Evolutionary conservation across 1,140 invertebrate genomes (phyloP).

Genomic region (Holotrichia oblita): DNA sequence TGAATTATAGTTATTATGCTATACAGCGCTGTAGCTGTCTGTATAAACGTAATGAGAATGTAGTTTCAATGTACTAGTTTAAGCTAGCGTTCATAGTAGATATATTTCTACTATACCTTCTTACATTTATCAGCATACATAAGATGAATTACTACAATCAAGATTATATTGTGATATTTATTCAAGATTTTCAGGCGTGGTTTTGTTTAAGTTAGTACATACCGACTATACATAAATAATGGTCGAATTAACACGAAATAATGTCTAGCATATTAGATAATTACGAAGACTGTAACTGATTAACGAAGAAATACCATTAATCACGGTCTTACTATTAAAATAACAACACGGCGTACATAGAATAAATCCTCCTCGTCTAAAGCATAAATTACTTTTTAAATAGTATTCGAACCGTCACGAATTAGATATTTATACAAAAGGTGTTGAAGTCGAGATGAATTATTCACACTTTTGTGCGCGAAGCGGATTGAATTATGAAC

Average conservation of each 20-base stretch:
- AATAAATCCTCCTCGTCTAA: background rate
- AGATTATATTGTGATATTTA: too few species aligned
- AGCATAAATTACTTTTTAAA: constrained; percentile 34
- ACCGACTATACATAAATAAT: background rate
- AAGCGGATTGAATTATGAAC: constrained; percentile 34
- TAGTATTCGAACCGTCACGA: constrained; percentile 19
- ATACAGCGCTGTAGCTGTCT: too few species aligned
- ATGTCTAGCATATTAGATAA: background rate
- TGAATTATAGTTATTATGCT: too few species aligned
- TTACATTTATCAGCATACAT: too few species aligned
- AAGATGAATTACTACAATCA: too few species aligned
- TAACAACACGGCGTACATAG: constrained; percentile 2
- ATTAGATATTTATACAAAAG: constrained; percentile 36
- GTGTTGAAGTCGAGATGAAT: constrained; percentile 25
- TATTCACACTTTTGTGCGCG: constrained; percentile 23
- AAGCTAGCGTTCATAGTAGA: too few species aligned
- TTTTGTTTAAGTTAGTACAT: too few species aligned
- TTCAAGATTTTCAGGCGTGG: too few species aligned
- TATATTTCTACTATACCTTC: too few species aligned
- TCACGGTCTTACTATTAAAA: background rate
- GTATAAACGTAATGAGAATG: too few species aligned
- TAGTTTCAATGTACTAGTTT: too few species aligned
- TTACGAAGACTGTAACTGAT: constrained; percentile 13
- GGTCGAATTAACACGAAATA: background rate
- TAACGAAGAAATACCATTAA: background rate